Conservation (phyloP, 2,113 vertebrate species). For the Sialia sialis region DNA sequence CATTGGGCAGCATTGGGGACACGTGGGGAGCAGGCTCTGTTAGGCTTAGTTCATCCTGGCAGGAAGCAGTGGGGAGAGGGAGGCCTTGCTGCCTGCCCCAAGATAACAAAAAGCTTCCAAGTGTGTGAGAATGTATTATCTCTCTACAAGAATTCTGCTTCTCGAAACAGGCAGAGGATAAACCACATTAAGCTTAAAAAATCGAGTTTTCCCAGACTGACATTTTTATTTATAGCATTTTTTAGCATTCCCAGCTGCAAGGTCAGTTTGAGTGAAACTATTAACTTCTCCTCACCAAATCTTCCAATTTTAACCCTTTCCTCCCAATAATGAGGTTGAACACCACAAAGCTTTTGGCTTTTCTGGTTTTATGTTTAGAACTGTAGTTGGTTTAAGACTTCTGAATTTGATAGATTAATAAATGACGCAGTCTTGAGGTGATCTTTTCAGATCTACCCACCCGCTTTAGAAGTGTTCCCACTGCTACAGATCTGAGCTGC, state of each 20-base stretch:
- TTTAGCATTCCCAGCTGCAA: neutral
- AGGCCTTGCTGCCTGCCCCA: neutral
- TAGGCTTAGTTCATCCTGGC: neutral
- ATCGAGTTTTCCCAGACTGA: accelerated
- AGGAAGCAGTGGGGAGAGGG: neutral
- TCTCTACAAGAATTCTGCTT: neutral
- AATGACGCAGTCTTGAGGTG: neutral
- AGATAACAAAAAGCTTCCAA: neutral
- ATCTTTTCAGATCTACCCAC: neutral
- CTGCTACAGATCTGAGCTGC: neutral
- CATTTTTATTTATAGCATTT: neutral
- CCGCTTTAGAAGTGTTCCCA: neutral
- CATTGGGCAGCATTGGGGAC: neutral
- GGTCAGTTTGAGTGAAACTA: neutral
- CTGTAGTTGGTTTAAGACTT: neutral
- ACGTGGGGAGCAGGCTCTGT: neutral
- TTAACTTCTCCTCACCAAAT: neutral
- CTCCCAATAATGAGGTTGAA: neutral
- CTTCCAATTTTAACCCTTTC: neutral
- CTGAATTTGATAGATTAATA: neutral
- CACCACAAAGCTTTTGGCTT: neutral
- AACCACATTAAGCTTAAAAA: neutral
- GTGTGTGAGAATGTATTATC: neutral
- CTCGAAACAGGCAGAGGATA: neutral
- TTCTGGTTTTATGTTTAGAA: neutral